A percentile compares a stretch with the other conserved stretches of the same genome.
phyloP scores from a whole-genome alignment of 2,113 vertebrate species.

The Speoplatyrhinus poulsoni region DNA sequence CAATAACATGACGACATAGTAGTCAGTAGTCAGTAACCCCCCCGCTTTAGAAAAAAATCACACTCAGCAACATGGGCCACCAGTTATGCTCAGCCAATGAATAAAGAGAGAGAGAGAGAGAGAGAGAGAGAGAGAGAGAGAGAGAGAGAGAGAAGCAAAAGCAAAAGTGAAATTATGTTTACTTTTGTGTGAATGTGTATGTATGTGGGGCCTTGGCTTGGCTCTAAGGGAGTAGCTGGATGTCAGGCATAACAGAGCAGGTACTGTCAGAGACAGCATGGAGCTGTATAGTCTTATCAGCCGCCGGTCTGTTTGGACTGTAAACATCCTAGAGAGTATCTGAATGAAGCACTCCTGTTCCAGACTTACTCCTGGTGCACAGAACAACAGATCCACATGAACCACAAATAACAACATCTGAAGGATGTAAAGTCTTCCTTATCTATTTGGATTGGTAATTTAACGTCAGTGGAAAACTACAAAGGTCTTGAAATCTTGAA shows the following conservation, averaged over 20 bases:
- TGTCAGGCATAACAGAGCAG: conserved; percentile 37
- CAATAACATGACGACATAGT: conserved; percentile 62
- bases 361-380: conserved; percentile 22
- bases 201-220: neutral
- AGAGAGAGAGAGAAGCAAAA: neutral
- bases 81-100: conserved; percentile 17
- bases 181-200: neutral
- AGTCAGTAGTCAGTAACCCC: conserved; percentile 42
- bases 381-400: conserved; percentile 4
- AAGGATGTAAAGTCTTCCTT: neutral
- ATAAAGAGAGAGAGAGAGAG: neutral
- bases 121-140: neutral
- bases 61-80: conserved; percentile 42
- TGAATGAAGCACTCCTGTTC: conserved; percentile 18
- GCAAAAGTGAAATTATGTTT: conserved; percentile 6
- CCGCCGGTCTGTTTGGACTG: conserved; percentile 48
- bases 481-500: too few species aligned
- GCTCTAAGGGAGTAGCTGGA: conserved; percentile 3
- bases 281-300: conserved; percentile 45
- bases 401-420: conserved; percentile 21
- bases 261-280: conserved; percentile 43
- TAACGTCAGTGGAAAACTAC: neutral
- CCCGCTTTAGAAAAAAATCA: conserved; percentile 38
- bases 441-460: neutral
- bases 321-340: conserved; percentile 47